These are phyloP conservation scores for Oreamnos americanus DNA, from an alignment of 2,113 vertebrate genomes.

Conservation along the genomic window DNA sequence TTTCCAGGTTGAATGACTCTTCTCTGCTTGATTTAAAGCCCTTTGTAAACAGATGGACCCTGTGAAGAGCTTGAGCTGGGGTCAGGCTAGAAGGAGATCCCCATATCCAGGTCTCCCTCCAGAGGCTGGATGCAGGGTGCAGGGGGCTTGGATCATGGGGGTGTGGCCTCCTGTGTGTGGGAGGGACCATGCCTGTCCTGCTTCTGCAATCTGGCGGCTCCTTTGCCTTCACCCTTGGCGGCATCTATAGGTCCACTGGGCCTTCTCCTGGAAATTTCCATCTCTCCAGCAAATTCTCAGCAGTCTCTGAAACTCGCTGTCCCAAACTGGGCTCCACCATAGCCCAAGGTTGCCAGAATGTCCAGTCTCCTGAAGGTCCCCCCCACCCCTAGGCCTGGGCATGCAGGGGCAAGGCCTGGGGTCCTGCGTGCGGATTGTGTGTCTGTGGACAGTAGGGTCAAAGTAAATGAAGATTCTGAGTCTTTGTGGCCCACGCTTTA, in stretches of 20 bases:
- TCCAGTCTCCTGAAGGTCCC: neutral
- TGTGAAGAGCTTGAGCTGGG: neutral
- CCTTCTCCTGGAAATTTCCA: neutral
- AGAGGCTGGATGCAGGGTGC: neutral
- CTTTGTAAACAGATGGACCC: neutral
- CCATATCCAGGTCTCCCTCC: neutral
- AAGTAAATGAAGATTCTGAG: neutral
- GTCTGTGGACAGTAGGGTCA: neutral
- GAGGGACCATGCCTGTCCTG: accelerated
- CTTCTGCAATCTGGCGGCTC: accelerated
- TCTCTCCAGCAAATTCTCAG: neutral
- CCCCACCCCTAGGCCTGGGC: neutral
- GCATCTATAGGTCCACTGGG: neutral
- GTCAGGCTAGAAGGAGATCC: neutral
- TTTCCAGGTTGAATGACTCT: neutral
- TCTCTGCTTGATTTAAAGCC: neutral
- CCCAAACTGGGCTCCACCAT: neutral
- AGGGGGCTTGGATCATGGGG: neutral
- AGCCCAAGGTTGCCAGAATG: accelerated
- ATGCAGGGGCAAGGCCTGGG: neutral
- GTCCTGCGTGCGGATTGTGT: accelerated
- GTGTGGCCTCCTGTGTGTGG: accelerated
- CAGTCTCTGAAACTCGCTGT: neutral
- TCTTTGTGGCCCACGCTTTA: neutral
- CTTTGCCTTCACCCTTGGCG: accelerated